These are phyloP conservation scores for Astreopora myriophthalma DNA, from an alignment of 64 coral and sea anemone genomes.

Conservation along the genomic window DNA sequence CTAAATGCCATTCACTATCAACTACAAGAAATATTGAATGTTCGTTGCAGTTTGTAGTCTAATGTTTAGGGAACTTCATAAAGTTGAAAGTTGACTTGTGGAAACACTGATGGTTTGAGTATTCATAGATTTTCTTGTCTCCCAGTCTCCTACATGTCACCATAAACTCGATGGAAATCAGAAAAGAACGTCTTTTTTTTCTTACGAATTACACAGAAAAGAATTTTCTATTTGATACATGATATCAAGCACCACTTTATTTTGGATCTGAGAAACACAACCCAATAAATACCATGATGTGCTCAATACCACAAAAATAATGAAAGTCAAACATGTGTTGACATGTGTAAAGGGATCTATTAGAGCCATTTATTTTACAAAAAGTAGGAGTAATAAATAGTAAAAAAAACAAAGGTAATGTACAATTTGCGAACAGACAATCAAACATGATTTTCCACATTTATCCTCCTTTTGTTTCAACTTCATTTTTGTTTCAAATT, in stretches of 20 bases:
- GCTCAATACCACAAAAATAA: background rate
- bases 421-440: background rate
- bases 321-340: background rate
- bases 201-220: background rate
- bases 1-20: background rate
- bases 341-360: background rate
- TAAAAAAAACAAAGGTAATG: background rate
- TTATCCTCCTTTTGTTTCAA: background rate
- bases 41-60: background rate
- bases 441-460: background rate
- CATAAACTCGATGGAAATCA: background rate
- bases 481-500: too few relatives aligned
- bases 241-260: background rate
- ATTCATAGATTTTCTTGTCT: background rate
- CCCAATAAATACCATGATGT: background rate
- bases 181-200: background rate
- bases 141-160: background rate
- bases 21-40: background rate
- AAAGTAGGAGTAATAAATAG: background rate
- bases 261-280: background rate
- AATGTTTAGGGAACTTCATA: background rate
- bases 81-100: too few relatives aligned
- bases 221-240: background rate
- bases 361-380: background rate
- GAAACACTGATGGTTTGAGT: constrained; percentile 2